Percentiles rank a stretch among this genome's conserved stretches.
phyloP scores from a whole-genome alignment of 2,797 vertebrate genomes.

The Ctenosaura bakeri region DNA sequence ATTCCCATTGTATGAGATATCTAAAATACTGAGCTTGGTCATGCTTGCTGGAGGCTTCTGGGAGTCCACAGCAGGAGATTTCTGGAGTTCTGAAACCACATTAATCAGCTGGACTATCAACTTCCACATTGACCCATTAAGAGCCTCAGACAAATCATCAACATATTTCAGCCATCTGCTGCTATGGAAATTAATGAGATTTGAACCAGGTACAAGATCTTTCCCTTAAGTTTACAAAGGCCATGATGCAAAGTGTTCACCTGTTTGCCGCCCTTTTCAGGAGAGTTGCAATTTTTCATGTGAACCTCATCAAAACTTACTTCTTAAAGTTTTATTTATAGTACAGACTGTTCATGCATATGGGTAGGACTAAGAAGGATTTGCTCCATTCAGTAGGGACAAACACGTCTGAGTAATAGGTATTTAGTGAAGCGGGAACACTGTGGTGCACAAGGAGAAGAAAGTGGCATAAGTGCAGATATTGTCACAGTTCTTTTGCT shows the following conservation, averaged over 20 bases:
- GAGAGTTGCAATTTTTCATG: not conserved
- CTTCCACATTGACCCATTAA: not conserved
- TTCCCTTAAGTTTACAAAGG: not conserved
- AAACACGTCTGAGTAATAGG: constrained; percentile 5
- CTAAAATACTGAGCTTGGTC: not conserved
- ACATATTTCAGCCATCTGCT: not conserved
- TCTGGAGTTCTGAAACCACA: too few species aligned
- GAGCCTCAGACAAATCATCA: not conserved
- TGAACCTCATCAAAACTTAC: constrained; percentile 5
- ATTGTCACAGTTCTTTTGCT: constrained; percentile 49
- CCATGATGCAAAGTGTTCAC: not conserved
- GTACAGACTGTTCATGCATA: constrained; percentile 23
- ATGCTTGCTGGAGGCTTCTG: not conserved
- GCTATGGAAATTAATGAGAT: not conserved
- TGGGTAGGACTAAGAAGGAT: constrained; percentile 31
- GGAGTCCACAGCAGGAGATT: too few species aligned
- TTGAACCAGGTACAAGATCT: not conserved
- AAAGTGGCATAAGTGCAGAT: constrained; percentile 39
- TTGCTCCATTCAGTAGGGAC: constrained; percentile 38
- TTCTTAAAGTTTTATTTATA: constrained; percentile 14
- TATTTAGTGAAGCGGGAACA: not conserved
- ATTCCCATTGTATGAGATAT: not conserved
- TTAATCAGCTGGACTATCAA: not conserved
- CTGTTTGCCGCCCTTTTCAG: constrained; percentile 1
- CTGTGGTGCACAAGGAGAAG: constrained; percentile 6